phyloP scores from a whole-genome alignment of 2,888 invertebrate species.

The Heteromyza rotundicornis region DNA sequence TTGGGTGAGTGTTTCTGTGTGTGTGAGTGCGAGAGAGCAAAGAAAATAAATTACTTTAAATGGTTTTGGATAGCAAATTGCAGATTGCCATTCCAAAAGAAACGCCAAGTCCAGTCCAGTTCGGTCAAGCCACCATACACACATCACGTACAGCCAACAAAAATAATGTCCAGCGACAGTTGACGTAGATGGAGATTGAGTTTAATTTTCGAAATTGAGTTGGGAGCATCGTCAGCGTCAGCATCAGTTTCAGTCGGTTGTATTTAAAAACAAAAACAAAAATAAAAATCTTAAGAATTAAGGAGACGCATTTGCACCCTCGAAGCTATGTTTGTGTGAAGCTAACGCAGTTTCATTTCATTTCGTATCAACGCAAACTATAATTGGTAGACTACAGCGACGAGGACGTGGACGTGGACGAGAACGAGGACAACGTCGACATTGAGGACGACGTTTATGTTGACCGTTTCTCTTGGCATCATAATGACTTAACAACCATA shows the following conservation, averaged over 20 bases:
- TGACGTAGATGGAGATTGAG: constrained; percentile 52
- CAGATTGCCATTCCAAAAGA: constrained; percentile 53
- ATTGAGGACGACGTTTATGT: constrained; percentile 11
- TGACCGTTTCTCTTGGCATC: constrained; percentile 21
- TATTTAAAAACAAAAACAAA: neutral
- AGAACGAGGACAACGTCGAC: constrained; percentile 10
- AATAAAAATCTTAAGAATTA: neutral
- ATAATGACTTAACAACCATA: constrained; percentile 27
- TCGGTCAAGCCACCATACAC: neutral
- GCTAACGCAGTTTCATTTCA: constrained; percentile 16
- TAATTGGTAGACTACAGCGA: constrained; percentile 15
- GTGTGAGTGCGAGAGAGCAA: constrained; percentile 1
- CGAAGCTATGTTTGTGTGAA: constrained; percentile 7
- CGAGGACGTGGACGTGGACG: neutral
- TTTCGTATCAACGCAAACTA: constrained; percentile 12
- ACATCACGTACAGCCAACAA: neutral
- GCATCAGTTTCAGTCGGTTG: constrained; percentile 11
- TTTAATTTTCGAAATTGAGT: constrained; percentile 49
- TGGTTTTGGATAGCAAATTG: constrained; percentile 56
- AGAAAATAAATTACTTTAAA: constrained; percentile 54
- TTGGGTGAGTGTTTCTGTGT: neutral
- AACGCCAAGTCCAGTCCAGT: constrained; percentile 23
- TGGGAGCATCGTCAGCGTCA: too few relatives aligned
- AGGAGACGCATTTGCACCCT: constrained; percentile 24
- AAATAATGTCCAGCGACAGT: constrained; percentile 37